phyloP scores from a whole-genome alignment of 2,113 vertebrate genomes.

The Cryptotis parvus region DNA sequence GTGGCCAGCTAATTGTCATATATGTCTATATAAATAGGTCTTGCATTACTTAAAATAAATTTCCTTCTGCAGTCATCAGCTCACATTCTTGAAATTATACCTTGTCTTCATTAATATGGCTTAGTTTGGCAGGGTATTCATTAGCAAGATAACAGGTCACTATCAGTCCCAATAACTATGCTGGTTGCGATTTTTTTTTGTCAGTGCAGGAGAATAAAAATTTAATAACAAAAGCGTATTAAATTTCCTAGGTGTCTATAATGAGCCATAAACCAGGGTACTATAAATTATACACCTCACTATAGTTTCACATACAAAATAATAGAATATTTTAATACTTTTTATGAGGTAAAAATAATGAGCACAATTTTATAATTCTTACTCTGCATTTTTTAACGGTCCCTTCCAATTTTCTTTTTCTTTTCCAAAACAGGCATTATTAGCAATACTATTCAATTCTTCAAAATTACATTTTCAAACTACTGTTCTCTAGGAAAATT shows the following conservation, averaged over 20 bases:
- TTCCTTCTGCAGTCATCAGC: background rate
- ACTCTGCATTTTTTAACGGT: conserved; percentile 46
- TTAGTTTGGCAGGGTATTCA: conserved; percentile 32
- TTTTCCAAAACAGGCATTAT: background rate
- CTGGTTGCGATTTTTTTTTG: background rate
- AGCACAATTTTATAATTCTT: background rate
- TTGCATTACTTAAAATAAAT: conserved; percentile 10
- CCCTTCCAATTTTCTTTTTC: background rate
- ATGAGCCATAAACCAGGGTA: background rate
- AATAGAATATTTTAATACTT: conserved; percentile 16
- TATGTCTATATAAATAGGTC: background rate
- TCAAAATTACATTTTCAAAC: conserved; percentile 50
- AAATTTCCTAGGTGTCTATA: background rate
- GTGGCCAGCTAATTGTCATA: background rate
- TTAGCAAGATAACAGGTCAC: conserved; percentile 25
- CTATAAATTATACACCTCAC: background rate
- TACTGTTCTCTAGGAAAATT: conserved; percentile 53
- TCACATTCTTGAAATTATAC: background rate
- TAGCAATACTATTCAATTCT: conserved; percentile 40
- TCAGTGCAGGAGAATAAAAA: background rate
- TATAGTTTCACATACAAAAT: background rate
- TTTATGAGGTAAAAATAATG: conserved; percentile 1
- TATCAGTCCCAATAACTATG: conserved; percentile 1
- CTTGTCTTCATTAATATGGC: background rate
- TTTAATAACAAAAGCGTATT: background rate